These are phyloP conservation scores for Isaurus tuberculatus DNA, from an alignment of 92 coral and sea anemone species.

Conservation along the genomic window DNA sequence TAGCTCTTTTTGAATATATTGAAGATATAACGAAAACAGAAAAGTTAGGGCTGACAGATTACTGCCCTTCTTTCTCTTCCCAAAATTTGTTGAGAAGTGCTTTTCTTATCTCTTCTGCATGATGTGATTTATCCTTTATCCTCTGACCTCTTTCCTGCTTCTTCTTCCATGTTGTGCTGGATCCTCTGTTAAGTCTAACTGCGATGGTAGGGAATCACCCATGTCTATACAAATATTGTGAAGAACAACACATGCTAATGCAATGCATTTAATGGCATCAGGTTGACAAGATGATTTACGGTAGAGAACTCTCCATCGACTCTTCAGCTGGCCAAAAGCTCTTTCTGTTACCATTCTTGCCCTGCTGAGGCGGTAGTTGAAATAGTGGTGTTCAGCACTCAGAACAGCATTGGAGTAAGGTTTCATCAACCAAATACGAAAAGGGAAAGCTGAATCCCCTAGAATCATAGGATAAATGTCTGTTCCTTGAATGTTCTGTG, in stretches of 20 bases:
- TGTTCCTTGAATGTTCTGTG: slow-evolving; percentile 2
- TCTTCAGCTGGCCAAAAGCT: slow-evolving; percentile 56
- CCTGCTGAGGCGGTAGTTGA: slow-evolving; percentile 54
- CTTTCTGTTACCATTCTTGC: slow-evolving; percentile 56
- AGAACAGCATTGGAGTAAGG: slow-evolving; percentile 48
- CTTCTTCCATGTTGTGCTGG: slow-evolving; percentile 39
- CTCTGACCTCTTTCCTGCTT: slow-evolving; percentile 33
- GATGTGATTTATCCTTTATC: slow-evolving; percentile 46
- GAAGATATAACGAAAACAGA: background rate
- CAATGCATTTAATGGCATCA: slow-evolving; percentile 37
- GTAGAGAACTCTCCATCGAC: slow-evolving; percentile 55
- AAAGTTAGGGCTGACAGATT: background rate
- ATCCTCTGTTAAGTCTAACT: slow-evolving; percentile 56
- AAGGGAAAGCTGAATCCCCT: slow-evolving; percentile 41
- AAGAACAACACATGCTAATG: slow-evolving; percentile 56
- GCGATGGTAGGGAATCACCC: slow-evolving; percentile 42
- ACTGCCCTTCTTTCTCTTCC: slow-evolving; percentile 43
- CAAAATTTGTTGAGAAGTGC: slow-evolving; percentile 52
- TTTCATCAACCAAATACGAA: slow-evolving; percentile 21
- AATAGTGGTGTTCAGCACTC: slow-evolving; percentile 24
- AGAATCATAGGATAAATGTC: slow-evolving; percentile 31
- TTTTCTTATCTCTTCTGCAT: slow-evolving; percentile 51
- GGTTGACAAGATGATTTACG: slow-evolving; percentile 47
- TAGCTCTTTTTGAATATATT: slow-evolving; percentile 24
- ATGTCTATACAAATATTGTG: slow-evolving; percentile 56